These are phyloP conservation scores for Mythimna vitellina DNA, from an alignment of 2,888 invertebrate species.

Conservation along the genomic window DNA sequence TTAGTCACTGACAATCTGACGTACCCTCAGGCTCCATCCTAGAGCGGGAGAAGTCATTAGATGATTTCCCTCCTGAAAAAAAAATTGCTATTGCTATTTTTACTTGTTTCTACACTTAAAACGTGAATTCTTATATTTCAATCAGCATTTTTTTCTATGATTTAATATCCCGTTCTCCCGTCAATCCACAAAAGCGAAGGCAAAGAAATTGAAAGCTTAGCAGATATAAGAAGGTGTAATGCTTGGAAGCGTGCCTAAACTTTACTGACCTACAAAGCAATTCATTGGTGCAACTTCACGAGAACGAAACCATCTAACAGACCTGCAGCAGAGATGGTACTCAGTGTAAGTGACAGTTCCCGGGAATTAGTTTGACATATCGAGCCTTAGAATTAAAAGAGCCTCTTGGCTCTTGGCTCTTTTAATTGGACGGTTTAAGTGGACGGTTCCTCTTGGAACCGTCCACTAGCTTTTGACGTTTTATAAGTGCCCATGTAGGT, in stretches of 20 bases:
- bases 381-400: not conserved
- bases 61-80: too few species aligned
- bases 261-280: conserved; percentile 89
- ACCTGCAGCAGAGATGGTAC: conserved; percentile 85
- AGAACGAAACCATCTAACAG: conserved; percentile 86
- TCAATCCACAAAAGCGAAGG: conserved; percentile 64
- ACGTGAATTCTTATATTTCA: not conserved
- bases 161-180: conserved; percentile 18
- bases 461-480: too few species aligned
- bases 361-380: conserved; percentile 9
- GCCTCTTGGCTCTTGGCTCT: too few species aligned
- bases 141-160: not conserved
- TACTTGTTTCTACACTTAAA: not conserved
- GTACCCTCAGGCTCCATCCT: too few species aligned
- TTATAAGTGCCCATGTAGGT: too few species aligned
- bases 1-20: too few species aligned
- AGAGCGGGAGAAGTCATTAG: too few species aligned
- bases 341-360: conserved; percentile 42
- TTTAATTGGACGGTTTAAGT: too few species aligned
- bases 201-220: conserved; percentile 69
- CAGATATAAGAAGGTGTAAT: conserved; percentile 68
- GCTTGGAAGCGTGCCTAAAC: conserved; percentile 80
- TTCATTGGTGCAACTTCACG: conserved; percentile 87
- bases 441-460: too few species aligned
- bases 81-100: not conserved